Evolutionary conservation across 2,113 vertebrate species (phyloP), one percentile per base, ranked within the genome.

Genomic region (Tetrao urogallus): DNA sequence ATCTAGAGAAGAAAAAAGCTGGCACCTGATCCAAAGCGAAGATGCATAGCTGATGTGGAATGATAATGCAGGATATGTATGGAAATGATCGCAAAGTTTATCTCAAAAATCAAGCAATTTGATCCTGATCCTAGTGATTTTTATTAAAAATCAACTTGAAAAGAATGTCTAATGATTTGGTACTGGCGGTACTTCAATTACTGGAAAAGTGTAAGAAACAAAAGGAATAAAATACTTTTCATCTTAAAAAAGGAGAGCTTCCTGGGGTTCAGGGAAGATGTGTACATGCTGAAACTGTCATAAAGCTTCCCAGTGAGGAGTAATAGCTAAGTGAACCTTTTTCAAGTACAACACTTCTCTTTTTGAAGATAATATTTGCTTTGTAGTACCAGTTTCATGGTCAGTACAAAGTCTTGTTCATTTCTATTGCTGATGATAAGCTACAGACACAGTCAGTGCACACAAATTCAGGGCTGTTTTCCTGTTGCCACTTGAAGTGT

Each of bases 201-300:
- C 61, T 34, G 57, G 61, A 69, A 83, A 82, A 86, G 36, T 78
- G 57, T 77, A 81, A 69, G 70, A 97, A 95, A 95, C 61, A 96
- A 94, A 94, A 97, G 69, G 89, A 96, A 95, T 95, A 90, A 92
- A 92, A 88, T 45, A 91, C 73, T 94, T 94, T 90, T 91, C 66
- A 96, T 94, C 90, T 94, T 81, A 64, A 52, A 81, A 86, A 81
- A 86, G 47, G 42, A 94, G 61, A 61, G 88, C 76, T 94, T 94
- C 94, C 91, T 86, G 79, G 56, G 36, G 88, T 57, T 73, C 56
- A 21, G 18, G 63, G 47, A 89, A 91, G 82, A 64, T 66, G 56
- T 1, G 1, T 48, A 88, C 57, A 64, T 48, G 85, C 82, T 91
- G 76, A 16, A 94, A 75, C 38, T 72, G 56, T 10, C 79, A 40